Percentiles rank a stretch among this genome's conserved stretches.
Conservation (phyloP, 2,113 vertebrate species). For the Actenoides lindsayi region DNA sequence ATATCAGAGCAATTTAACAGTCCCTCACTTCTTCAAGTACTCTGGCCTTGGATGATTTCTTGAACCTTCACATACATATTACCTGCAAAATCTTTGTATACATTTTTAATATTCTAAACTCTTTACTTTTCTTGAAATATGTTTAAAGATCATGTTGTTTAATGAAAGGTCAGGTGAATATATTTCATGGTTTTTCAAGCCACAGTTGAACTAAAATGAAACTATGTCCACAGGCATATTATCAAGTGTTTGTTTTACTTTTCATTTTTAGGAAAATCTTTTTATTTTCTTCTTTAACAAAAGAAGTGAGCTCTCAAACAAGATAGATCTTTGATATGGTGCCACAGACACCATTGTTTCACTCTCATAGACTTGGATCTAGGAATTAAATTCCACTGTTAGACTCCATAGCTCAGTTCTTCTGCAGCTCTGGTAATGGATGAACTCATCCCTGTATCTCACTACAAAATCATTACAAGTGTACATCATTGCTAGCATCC, state of each 20-base stretch:
- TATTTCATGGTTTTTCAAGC: background rate
- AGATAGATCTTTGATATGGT: background rate
- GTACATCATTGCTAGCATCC: background rate
- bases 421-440: background rate
- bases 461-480: background rate
- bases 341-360: background rate
- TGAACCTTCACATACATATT: slow-evolving; percentile 9
- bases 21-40: slow-evolving; percentile 14
- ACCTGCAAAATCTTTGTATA: background rate
- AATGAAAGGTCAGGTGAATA: background rate
- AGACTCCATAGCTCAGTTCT: background rate
- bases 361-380: background rate
- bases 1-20: slow-evolving; percentile 41
- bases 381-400: background rate
- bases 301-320: background rate
- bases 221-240: background rate
- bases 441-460: background rate
- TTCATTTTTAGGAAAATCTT: background rate
- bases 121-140: background rate
- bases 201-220: background rate
- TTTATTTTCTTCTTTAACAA: background rate
- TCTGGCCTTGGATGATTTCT: slow-evolving; percentile 34
- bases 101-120: background rate
- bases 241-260: background rate
- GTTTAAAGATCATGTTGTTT: background rate